Base-by-base conservation (phyloP, 2,113 vertebrate species). In the Syngnathus scovelli region DNA sequence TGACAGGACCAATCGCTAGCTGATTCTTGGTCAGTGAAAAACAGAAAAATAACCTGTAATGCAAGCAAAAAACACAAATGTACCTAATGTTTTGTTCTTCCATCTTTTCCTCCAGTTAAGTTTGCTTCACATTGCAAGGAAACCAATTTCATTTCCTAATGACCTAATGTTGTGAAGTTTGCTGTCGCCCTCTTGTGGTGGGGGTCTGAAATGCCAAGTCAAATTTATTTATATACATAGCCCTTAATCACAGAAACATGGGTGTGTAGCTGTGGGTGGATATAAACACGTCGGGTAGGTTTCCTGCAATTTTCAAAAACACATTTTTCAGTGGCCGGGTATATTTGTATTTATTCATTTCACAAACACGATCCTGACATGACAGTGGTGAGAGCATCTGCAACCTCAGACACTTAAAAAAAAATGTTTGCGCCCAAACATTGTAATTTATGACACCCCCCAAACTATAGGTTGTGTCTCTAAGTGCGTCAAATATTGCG, bases 221-320 rank as follows among this genome's bases (percentile, higher is more conserved):
- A 33, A 33, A 33, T 33, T 3, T 33, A 33, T 33, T 33, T 33
- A 33, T 33, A 33, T 33, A 33, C 27, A 33, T 33, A 33, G 27
- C 2, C 27, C 27, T 3, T 33, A 33, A 33, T 33, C 27, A 33
- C 27, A 33, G 72, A 67, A 79, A 71, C 62, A 74, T 67, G 66
- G 60, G 64, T 7, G 33, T 62, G 61, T 66, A 83, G 74, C 76
- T 82, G 83, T 51, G 80, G 83, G 70, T 52, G 44, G 68, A 75
- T 76, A 79, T 85, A 89, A 88, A 78, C 77, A 78, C 69, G 68
- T 77, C 64, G 15, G 27, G 82, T 73, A 48, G 18, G 33, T 77
- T 46, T 78, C 67, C 64, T 74, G 67, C 68, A 70, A 72, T 75
- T 70, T 76, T 71, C 67, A 78, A 69, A 76, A 81, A 84, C 67